Base-by-base conservation (phyloP, 2,113 vertebrate genomes). In the Varanus salvator region DNA sequence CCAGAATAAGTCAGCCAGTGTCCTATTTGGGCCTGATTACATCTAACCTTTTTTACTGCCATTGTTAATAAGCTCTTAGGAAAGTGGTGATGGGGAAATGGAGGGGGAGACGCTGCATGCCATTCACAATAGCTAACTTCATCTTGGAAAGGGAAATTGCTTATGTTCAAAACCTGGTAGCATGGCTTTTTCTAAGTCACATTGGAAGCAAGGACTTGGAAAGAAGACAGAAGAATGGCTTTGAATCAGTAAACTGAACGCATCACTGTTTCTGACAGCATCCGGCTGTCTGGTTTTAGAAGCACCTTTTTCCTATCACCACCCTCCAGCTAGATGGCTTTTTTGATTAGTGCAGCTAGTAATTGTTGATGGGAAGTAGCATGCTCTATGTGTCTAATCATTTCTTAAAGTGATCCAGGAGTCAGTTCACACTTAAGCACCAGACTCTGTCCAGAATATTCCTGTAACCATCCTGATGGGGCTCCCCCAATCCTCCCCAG, bases 1-100 rank as follows among this genome's bases (percentile, higher is more conserved):
- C 92, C 93, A 92, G 92, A 84, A 77, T 90, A 1, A 50, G 27
- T 60, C 69, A 94, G 95, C 92, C 95, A 96, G 76, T 84, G 77
- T 68, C 44, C 66, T 81, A 95, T 48, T 77, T 44, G 48, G 54
- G 15, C 64, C 75, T 57, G n/a, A 4, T 69, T 91, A 75, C 60
- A 92, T 80, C 89, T 54, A 88, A 90, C 11, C 78, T 48, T 85
- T 8, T 90, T 71, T 80, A 69, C 34, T 92, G 17, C 50, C 19
- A 29, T 77, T 3, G 21, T 54, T 78, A 87, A 68, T 64, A 57
- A 38, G 38, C 27, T 77, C 68, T 44, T 27, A 31, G 14, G 66
- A 69, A 27, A 44, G 12, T 74, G 68, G 12, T 52, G 4, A 25
- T 31, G 4, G 27, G 76, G 44, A 84, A 69, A 69, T 48, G 48